Percentiles rank a stretch among this genome's conserved stretches.
phyloP scores from a whole-genome alignment of 2,888 invertebrate genomes.

The Stictocephala bisonia region DNA sequence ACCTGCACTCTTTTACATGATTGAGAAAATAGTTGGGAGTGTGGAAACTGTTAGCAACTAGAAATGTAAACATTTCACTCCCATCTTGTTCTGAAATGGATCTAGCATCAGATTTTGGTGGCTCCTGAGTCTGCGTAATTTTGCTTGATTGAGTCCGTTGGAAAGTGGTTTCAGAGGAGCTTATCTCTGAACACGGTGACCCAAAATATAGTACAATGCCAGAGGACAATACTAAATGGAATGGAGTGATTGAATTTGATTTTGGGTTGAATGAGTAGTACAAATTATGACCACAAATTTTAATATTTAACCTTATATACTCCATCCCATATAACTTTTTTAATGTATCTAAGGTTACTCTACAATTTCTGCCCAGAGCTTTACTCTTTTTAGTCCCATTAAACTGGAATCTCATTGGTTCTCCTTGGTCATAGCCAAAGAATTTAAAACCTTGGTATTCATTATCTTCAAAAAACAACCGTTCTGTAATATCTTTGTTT shows the following conservation, averaged over 20 bases:
- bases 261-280: background rate
- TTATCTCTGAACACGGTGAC: too few species aligned
- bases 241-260: background rate
- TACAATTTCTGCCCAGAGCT: too few species aligned
- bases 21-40: constrained; percentile 1
- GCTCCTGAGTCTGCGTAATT: too few species aligned
- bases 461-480: background rate
- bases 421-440: background rate
- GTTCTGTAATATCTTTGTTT: background rate
- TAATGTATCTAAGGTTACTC: background rate
- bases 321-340: background rate
- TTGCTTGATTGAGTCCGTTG: too few species aligned
- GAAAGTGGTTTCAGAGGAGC: too few species aligned
- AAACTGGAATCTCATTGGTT: constrained; percentile 2
- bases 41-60: too few species aligned
- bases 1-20: background rate
- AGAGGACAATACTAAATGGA: constrained; percentile 32
- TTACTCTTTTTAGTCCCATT: background rate
- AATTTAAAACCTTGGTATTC: background rate
- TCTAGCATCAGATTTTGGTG: too few species aligned
- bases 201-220: constrained; percentile 33
- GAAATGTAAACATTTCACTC: too few species aligned
- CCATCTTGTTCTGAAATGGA: too few species aligned
- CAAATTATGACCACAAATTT: background rate
- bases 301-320: background rate